Evolutionary conservation across 2,113 vertebrate species (phyloP), one percentile per base, ranked within the genome.

Genomic region (Callipepla squamata): DNA sequence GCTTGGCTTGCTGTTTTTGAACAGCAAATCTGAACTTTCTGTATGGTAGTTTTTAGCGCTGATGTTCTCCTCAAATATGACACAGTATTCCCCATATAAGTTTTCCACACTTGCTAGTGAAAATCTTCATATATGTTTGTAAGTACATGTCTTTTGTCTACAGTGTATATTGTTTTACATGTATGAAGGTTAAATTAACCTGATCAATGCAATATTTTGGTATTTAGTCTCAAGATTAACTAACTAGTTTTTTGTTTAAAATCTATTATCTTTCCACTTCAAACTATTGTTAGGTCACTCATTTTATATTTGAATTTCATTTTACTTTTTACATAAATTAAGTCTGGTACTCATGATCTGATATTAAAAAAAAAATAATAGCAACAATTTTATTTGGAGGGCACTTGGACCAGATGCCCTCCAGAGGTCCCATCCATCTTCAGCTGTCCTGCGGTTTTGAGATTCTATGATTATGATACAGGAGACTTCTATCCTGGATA

Each of bases 281-380:
- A 80, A 38, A 5, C 0, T 2, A 20, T 22, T 53, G 4, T 5
- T 55, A 58, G n/a, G 36, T 28, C 0, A 48, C 40, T 70, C 75
- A 36, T 67, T 87, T 80, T 62, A 11, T n/a, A 45, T 65, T 51
- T 77, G 30, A 58, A 2, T 67, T 89, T 70, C 1, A 0, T 47
- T 92, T 58, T 8, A 77, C 4, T 55, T 74, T 65, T 91, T 13
- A 4, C 4, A 8, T 74, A 81, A 74, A 70, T 70, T 53, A 59
- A 23, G 1, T 36, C 57, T 58, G 7, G 2, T 74, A 36, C 20
- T 80, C 10, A 6, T 28, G 30, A 44, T 66, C 18, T 51, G 22
- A 83, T 21, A 10, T 19, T 57, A 36, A 78, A 86, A 8, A 9
- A 1, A 40, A 13, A 40, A 12, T 40, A 40, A 40, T 40, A 40